Base-by-base conservation (phyloP, 35 echinoderm and acorn worm genomes). In the Patiria miniata region DNA sequence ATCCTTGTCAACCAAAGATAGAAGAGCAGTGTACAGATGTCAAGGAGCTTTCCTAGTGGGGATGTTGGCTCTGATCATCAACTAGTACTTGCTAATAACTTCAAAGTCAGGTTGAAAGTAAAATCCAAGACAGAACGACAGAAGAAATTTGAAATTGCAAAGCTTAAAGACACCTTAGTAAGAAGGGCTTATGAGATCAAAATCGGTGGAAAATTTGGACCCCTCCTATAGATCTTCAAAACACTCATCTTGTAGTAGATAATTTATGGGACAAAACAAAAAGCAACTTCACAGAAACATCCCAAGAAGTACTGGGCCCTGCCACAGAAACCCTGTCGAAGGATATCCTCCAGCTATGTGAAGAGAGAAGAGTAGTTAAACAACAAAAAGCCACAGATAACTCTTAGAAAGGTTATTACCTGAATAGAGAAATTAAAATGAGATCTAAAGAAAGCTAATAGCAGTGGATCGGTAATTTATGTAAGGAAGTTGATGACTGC, bases 131-230 rank as follows among this genome's bases (percentile, higher is more conserved):
- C 80, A 26, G 76, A 68, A 23, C 21, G 51, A n/a, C 61, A 61
- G 12, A 84, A 61, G 33, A 4, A 42, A 16, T 90, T 61, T 61
- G 78, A 85, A 28, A 32, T 85, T 6, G 37, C 26, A 37, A 83
- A 82, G 53, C 33, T 90, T 15, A 83, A 83, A 28, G 22, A 33
- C 30, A 37, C 76, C 68, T 17, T 53, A 7, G 17, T 30, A 17
- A 36, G 42, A 16, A 30, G 18, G 19, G 47, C 42, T 17, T 84
- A 40, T 37, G 51, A 83, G 60, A 39, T 90, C 2, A 4, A 52
- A 54, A 90, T 85, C 32, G 81, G 81, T 8, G 88, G 88, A 52
- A 90, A 52, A 50, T 90, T 90, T 50, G 80, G 9, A 30, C 88
- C 80, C 22, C 52, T 84, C 36, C 80, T 90, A 42, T 36, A 42